phyloP scores from a whole-genome alignment of 2,113 vertebrate genomes.

The Phalacrocorax brasilianus region DNA sequence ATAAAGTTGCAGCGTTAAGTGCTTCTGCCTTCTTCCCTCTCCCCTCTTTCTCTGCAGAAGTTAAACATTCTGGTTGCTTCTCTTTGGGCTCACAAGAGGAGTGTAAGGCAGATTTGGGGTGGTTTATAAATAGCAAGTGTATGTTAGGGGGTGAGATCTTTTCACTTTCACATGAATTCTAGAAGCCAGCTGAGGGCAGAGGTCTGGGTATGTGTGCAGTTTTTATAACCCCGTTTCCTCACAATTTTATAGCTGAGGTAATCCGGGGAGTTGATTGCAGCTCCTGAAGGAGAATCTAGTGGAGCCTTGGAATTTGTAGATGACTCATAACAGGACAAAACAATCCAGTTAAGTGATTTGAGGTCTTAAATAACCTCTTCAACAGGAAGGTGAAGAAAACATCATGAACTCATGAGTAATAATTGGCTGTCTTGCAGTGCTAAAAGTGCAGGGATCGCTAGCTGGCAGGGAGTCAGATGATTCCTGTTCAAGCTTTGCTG shows the following conservation, averaged over 20 bases:
- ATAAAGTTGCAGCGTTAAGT: not conserved
- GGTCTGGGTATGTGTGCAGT: not conserved
- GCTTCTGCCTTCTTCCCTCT: not conserved
- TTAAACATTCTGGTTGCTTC: not conserved
- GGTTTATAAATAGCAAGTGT: not conserved
- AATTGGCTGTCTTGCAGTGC: constrained; percentile 37
- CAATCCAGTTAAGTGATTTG: constrained; percentile 55
- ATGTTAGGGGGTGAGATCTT: not conserved
- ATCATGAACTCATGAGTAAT: constrained; percentile 53
- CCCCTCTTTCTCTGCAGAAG: not conserved
- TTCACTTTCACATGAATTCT: not conserved
- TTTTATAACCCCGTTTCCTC: not conserved
- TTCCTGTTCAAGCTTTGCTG: not conserved
- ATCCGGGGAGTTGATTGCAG: constrained; percentile 1
- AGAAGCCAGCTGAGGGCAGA: not conserved
- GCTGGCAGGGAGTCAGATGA: not conserved
- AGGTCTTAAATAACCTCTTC: constrained; percentile 60
- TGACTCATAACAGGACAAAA: constrained; percentile 58
- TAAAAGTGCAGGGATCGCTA: not conserved
- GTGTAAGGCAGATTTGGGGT: not conserved
- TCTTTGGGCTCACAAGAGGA: not conserved
- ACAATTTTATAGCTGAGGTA: not conserved
- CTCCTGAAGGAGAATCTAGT: constrained; percentile 19
- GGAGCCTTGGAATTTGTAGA: constrained; percentile 43
- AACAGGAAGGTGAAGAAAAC: constrained; percentile 66